These are phyloP conservation scores for Rhimphoctona megacephalus DNA, from an alignment of 2,888 invertebrate genomes.

Conservation along the genomic window DNA sequence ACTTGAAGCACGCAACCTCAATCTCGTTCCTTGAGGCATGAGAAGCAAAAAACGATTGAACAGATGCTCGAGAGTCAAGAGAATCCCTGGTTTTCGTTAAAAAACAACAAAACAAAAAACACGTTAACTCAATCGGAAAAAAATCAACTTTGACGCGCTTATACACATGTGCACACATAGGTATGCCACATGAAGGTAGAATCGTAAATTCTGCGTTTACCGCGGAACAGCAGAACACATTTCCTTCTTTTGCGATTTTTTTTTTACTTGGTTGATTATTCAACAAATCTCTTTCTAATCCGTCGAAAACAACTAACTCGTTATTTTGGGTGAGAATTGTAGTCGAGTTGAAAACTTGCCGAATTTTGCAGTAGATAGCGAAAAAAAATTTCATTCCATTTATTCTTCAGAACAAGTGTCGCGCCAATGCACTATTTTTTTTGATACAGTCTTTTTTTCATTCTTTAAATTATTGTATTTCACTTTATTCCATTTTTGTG, in stretches of 20 bases:
- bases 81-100: slow-evolving; percentile 15
- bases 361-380: too few relatives aligned
- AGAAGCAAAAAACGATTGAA: background rate
- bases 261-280: background rate
- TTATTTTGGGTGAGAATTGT: background rate
- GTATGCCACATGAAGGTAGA: background rate
- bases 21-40: slow-evolving; percentile 4
- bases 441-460: too few relatives aligned
- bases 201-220: slow-evolving; percentile 11
- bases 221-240: slow-evolving; percentile 1
- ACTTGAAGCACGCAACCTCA: background rate
- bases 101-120: slow-evolving; percentile 15
- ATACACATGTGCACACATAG: background rate
- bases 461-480: too few relatives aligned
- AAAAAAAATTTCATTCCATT: too few relatives aligned
- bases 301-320: too few relatives aligned
- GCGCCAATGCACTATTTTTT: too few relatives aligned
- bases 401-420: too few relatives aligned
- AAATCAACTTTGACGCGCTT: slow-evolving; percentile 30
- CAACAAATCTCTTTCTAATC: background rate
- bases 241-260: background rate
- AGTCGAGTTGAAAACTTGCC: too few relatives aligned
- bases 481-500: too few relatives aligned
- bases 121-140: background rate
- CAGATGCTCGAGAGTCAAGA: background rate